Evolutionary conservation across 2,113 vertebrate genomes (phyloP).

Genomic region (Peromyscus californicus): DNA sequence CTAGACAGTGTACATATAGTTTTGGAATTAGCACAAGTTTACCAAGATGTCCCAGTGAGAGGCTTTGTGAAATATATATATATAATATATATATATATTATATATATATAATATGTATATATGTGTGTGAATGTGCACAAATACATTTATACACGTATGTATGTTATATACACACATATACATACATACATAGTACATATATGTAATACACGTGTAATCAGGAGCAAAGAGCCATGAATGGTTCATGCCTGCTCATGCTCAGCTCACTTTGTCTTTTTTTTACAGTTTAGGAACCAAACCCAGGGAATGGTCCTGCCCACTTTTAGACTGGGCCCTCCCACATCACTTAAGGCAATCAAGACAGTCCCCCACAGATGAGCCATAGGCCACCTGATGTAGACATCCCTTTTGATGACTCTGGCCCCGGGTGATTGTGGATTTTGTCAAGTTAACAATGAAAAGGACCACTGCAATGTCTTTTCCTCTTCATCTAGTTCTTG

Average conservation of each 20-base stretch:
- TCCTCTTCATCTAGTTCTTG: constrained; percentile 18
- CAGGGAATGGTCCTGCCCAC: neutral
- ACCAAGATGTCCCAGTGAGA: neutral
- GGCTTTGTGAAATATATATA: neutral
- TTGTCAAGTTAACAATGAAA: neutral
- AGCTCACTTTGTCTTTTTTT: neutral
- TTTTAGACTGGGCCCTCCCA: neutral
- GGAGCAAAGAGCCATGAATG: neutral
- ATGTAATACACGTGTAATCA: neutral
- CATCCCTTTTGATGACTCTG: neutral
- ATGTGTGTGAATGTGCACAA: too few relatives aligned
- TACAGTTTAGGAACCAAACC: neutral
- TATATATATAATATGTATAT: neutral
- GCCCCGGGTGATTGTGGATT: neutral
- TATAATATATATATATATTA: neutral
- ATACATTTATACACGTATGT: neutral
- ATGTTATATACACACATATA: neutral
- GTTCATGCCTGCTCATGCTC: neutral
- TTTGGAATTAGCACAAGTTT: constrained; percentile 37
- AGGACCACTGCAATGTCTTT: neutral
- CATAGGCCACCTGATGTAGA: neutral
- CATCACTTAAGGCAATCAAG: neutral
- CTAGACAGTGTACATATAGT: neutral
- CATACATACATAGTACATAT: neutral
- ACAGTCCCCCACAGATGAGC: neutral